phyloP scores from a whole-genome alignment of 2,888 invertebrate genomes.

The Nasonia oneida region DNA sequence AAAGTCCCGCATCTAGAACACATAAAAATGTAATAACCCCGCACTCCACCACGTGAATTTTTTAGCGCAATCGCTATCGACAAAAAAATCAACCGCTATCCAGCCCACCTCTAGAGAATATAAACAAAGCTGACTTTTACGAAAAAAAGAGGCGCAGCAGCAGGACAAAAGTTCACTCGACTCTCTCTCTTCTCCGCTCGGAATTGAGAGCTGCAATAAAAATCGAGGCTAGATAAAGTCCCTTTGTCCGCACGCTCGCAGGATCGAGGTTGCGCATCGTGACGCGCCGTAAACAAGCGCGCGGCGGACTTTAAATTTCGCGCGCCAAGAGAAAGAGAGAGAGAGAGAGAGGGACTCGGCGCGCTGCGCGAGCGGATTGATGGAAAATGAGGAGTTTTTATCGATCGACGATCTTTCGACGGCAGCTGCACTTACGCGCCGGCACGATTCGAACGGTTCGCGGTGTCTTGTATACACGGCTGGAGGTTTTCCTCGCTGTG shows the following conservation, averaged over 20 bases:
- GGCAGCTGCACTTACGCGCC: background rate
- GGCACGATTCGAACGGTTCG: background rate
- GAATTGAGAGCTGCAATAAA: constrained; percentile 51
- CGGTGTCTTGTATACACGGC: background rate
- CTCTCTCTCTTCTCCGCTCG: background rate
- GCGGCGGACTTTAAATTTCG: constrained; percentile 53
- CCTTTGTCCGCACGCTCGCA: constrained; percentile 45
- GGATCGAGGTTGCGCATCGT: constrained; percentile 39
- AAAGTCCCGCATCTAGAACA: constrained; percentile 40
- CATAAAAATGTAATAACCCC: constrained; percentile 4
- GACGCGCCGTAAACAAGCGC: constrained; percentile 47
- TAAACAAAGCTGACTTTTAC: constrained; percentile 14
- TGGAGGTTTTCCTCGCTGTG: background rate
- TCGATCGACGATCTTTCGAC: constrained; percentile 42
- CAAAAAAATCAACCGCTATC: background rate
- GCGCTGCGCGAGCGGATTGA: constrained; percentile 17
- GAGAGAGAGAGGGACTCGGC: background rate
- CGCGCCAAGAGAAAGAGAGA: constrained; percentile 6
- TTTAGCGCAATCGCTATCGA: background rate
- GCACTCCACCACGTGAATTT: background rate
- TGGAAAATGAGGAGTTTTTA: constrained; percentile 48
- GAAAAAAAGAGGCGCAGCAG: background rate
- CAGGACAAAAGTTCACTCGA: constrained; percentile 30
- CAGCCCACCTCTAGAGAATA: background rate
- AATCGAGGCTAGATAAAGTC: constrained; percentile 57